These are phyloP conservation scores for Scytalopus superciliaris DNA, from an alignment of 2,113 vertebrate genomes.

Conservation along the genomic window DNA sequence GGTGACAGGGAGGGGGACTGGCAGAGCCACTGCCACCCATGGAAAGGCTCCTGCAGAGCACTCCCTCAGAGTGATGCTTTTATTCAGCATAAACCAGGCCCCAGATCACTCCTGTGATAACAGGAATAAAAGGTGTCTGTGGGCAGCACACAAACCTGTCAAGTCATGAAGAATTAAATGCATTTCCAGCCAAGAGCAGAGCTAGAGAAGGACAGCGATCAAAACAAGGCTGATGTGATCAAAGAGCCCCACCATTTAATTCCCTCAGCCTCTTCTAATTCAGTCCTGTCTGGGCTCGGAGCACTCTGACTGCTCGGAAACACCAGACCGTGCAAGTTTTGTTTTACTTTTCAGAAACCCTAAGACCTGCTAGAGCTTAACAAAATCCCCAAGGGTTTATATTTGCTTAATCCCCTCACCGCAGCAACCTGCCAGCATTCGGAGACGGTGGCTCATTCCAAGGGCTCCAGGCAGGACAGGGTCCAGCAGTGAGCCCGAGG, in stretches of 20 bases:
- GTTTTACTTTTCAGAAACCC: constrained; percentile 8
- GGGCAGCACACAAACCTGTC: not conserved
- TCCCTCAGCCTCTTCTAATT: not conserved
- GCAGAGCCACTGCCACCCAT: not conserved
- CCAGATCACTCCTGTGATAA: accelerated
- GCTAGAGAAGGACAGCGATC: not conserved
- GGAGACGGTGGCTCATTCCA: not conserved
- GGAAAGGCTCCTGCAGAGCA: not conserved
- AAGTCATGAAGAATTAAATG: not conserved
- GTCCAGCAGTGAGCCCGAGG: not conserved
- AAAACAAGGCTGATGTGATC: constrained; percentile 9
- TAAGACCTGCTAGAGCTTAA: not conserved
- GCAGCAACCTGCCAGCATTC: not conserved
- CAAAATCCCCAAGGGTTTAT: not conserved
- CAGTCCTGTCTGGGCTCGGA: not conserved
- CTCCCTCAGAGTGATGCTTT: not conserved
- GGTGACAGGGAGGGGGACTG: not conserved
- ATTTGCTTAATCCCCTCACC: not conserved
- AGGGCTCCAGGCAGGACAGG: not conserved
- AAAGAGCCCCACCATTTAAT: not conserved
- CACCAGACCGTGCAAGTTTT: not conserved
- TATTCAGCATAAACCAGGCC: not conserved
- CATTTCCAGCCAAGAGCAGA: not conserved
- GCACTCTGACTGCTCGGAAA: not conserved
- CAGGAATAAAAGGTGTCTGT: not conserved